Evolutionary conservation across 2,888 invertebrate species (phyloP).

Genomic region (Cerastis rubricosa): DNA sequence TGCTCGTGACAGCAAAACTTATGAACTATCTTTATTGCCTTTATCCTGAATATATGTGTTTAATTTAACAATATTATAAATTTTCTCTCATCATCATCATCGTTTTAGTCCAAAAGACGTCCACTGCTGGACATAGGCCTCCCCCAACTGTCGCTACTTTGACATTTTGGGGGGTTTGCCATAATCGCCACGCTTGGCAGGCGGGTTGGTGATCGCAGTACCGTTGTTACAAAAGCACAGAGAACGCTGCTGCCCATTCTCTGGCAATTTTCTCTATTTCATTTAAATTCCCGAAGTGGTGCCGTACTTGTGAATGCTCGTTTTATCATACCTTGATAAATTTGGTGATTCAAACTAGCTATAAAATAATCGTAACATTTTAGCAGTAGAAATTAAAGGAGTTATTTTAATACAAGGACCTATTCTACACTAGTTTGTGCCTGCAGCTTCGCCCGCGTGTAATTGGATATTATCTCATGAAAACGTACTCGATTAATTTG

Average conservation of each 20-base stretch:
- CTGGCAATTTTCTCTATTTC: neutral
- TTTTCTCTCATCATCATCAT: no score
- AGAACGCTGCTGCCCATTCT: no score
- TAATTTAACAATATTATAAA: slow-evolving; percentile 1
- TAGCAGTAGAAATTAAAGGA: neutral
- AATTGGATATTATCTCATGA: neutral
- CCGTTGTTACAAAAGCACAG: no score
- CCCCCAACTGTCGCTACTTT: no score
- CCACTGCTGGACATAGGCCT: no score
- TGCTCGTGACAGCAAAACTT: slow-evolving; percentile 36
- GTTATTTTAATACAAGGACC: neutral
- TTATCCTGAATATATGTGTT: slow-evolving; percentile 14
- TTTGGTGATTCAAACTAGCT: neutral
- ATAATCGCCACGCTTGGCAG: no score
- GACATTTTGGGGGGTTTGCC: no score
- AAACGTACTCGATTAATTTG: slow-evolving; percentile 20
- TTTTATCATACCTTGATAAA: neutral
- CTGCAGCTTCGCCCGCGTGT: neutral
- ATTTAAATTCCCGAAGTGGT: neutral
- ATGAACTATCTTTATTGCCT: slow-evolving; percentile 26
- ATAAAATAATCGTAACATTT: neutral
- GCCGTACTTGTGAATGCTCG: neutral
- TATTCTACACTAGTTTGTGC: neutral
- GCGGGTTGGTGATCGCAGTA: no score
- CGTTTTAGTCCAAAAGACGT: no score